Evolutionary conservation across 2,888 invertebrate species (phyloP).

Genomic region (Limenitis camilla): DNA sequence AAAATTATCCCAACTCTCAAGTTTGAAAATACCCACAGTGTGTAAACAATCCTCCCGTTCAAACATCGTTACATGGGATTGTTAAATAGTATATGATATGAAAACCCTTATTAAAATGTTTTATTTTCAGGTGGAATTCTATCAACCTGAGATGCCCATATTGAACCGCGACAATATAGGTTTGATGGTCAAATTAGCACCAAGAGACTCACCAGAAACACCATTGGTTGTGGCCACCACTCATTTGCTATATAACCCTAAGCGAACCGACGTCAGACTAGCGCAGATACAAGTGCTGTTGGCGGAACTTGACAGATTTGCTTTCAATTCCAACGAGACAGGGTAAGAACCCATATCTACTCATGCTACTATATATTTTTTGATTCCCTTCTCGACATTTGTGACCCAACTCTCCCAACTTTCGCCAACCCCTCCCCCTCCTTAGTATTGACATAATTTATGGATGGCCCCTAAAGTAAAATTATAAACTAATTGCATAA

Average conservation of each 20-base stretch:
- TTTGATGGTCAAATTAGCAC: slow-evolving; percentile 82
- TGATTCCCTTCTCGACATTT: no score
- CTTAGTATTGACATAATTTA: no score
- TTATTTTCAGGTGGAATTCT: slow-evolving; percentile 76
- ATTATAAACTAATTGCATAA: no score
- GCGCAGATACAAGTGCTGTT: slow-evolving; percentile 90
- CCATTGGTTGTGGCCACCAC: slow-evolving; percentile 91
- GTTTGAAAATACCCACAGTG: no score
- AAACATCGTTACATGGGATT: no score
- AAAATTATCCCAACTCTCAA: no score
- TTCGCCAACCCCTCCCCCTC: no score
- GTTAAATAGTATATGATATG: background rate
- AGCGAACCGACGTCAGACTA: slow-evolving; percentile 89
- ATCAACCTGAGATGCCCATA: slow-evolving; percentile 75
- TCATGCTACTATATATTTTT: no score
- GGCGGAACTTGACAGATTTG: slow-evolving; percentile 87
- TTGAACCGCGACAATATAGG: slow-evolving; percentile 93
- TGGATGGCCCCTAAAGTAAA: no score
- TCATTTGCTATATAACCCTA: slow-evolving; percentile 94
- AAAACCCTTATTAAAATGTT: background rate
- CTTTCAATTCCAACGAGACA: slow-evolving; percentile 60
- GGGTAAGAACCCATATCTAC: slow-evolving; percentile 37
- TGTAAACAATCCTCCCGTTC: no score
- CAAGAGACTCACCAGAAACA: slow-evolving; percentile 60
- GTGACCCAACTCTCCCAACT: no score